phyloP scores from a whole-genome alignment of 2,888 invertebrate species.

The Sesia bembeciformis region DNA sequence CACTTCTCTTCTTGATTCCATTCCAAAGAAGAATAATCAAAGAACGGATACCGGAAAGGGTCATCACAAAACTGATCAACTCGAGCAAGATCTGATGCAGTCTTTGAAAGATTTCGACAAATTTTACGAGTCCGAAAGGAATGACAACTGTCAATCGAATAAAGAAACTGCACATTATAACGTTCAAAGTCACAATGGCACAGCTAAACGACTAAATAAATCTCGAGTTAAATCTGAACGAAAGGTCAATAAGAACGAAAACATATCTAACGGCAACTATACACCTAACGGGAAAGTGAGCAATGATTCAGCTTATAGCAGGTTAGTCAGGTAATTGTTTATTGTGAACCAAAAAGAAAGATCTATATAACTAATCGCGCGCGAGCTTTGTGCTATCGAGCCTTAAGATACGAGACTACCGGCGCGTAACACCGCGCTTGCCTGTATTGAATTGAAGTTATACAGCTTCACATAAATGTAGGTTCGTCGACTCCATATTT shows the following conservation, averaged over 20 bases:
- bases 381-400: too few species aligned
- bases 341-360: conserved; percentile 2
- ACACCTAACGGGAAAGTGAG: conserved; percentile 55
- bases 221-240: conserved; percentile 37
- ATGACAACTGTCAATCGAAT: conserved; percentile 31
- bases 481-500: too few species aligned
- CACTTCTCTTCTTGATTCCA: conserved; percentile 71
- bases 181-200: conserved; percentile 28
- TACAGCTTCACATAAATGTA: too few species aligned
- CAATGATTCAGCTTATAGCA: conserved; percentile 88
- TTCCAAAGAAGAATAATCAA: conserved; percentile 49
- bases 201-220: conserved; percentile 32
- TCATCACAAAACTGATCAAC: conserved; percentile 59
- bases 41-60: conserved; percentile 50
- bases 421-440: too few species aligned
- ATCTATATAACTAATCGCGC: not conserved
- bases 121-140: conserved; percentile 57
- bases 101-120: conserved; percentile 68
- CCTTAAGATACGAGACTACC: too few species aligned
- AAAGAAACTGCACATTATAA: conserved; percentile 35
- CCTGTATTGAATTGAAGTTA: too few species aligned
- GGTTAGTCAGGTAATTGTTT: conserved; percentile 76
- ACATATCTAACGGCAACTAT: conserved; percentile 46
- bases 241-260: conserved; percentile 46
- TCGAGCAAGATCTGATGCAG: conserved; percentile 66